Base-by-base conservation (phyloP, 2,797 vertebrate genomes). In the Vipera ursinii region DNA sequence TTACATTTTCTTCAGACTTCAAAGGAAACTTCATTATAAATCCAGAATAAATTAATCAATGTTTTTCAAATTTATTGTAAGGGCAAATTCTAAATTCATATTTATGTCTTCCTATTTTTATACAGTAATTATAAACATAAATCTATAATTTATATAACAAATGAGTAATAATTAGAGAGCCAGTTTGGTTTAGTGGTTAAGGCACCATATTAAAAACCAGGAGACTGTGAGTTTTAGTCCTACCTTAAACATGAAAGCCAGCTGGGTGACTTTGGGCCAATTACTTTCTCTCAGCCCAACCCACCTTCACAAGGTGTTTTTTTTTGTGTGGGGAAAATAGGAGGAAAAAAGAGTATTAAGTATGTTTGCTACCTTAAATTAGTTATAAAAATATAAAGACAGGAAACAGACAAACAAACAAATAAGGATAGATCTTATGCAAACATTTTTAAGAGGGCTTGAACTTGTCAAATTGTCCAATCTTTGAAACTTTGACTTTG, bases 401-500 rank as follows among this genome's bases (percentile, higher is more conserved):
- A 65, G 28, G 2, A 69, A 73, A 73, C 28, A 69, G 63, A 69
- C 65, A 73, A 17, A 73, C 65, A 32, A 69, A 69, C n/a, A 38
- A 32, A 22, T 63, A 73, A 1, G 0, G 38, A 94, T 22, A 78
- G 24, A 28, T 91, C 59, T 92, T 87, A 2, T 56, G 86, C n/a
- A 92, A 0, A 0, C 22, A 93, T 95, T 92, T 85, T 92, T 48
- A 94, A 82, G 86, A 95, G 89, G 92, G 89, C 10, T 93, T 92
- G 60, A 93, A 92, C 92, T 95, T 92, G 57, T 86, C 59, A 90
- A 82, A 17, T 88, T 93, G 15, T 4, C 44, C 24, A 92, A 73
- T 57, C 93, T 95, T 92, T 95, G 63, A 20, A 91, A 87, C 91
- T 91, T 32, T 24, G 93, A 93, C 73, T 86, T 65, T 94, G 53